Evolutionary conservation across 2,888 invertebrate genomes (phyloP).

Genomic region (Xanthorhoe spadicearia): DNA sequence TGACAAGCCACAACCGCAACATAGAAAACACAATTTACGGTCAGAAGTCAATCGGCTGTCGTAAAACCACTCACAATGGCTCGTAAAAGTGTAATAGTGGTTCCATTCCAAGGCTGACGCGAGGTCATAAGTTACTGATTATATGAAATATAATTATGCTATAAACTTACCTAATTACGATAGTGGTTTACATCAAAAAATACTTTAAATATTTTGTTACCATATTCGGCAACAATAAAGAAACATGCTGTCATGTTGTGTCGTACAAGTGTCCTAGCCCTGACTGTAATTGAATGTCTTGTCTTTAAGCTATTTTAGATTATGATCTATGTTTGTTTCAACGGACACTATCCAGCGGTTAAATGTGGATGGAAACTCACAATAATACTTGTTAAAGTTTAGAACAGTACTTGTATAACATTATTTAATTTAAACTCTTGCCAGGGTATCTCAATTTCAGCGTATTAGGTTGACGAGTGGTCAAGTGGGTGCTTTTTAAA

Average conservation of each 20-base stretch:
- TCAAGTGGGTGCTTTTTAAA: no score
- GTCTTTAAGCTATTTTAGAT: no score
- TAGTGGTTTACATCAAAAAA: background rate
- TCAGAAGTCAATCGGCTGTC: slow-evolving; percentile 75
- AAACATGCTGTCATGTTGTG: background rate
- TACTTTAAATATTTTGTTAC: background rate
- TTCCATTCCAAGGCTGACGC: slow-evolving; percentile 23
- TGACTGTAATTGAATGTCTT: no score
- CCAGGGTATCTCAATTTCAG: no score
- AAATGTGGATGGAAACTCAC: no score
- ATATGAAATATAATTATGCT: slow-evolving; percentile 25
- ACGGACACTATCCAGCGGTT: no score
- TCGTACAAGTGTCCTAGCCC: background rate
- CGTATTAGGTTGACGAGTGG: no score
- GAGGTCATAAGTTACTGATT: slow-evolving; percentile 20
- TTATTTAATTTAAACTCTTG: no score
- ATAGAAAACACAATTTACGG: slow-evolving; percentile 77
- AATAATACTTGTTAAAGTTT: no score
- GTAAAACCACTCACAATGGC: slow-evolving; percentile 73
- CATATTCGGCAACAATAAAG: background rate
- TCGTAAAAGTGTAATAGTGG: slow-evolving; percentile 73
- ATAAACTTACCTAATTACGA: no score
- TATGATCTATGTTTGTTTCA: no score
- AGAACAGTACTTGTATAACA: no score
- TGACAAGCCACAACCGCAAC: slow-evolving; percentile 49